These are phyloP conservation scores for Pachycephus smyrnensis DNA, from an alignment of 2,888 invertebrate species.

Conservation along the genomic window DNA sequence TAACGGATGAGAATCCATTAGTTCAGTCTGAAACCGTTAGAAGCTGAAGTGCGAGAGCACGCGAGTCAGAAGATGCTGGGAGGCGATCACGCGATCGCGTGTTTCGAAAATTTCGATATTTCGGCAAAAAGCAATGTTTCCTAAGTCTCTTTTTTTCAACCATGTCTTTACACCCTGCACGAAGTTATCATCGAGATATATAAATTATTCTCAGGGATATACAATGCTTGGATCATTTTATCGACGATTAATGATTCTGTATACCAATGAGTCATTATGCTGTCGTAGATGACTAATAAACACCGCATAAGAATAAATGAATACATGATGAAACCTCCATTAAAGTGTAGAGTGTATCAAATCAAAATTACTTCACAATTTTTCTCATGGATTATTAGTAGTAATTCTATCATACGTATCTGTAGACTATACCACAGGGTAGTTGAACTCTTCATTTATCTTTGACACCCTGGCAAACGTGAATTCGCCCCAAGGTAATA, in stretches of 20 bases:
- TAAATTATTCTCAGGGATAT: background rate
- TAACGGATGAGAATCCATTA: background rate
- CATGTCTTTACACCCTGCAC: background rate
- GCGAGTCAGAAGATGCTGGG: background rate
- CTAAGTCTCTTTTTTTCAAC: background rate
- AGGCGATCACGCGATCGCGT: background rate
- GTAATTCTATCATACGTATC: background rate
- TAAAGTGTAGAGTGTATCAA: background rate
- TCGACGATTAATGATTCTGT: background rate
- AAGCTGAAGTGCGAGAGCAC: background rate
- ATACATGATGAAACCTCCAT: background rate
- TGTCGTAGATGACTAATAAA: background rate
- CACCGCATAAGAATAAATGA: background rate
- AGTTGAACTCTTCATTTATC: conserved; percentile 22
- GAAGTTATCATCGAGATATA: background rate
- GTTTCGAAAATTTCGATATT: background rate
- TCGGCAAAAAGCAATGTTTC: background rate
- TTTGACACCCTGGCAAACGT: conserved; percentile 22
- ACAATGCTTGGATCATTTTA: background rate
- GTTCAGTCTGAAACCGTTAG: background rate
- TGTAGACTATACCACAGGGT: background rate
- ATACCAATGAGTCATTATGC: background rate
- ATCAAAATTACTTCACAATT: background rate
- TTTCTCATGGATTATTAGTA: background rate
- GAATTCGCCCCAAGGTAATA: conserved; percentile 9